Evolutionary conservation across 1,140 invertebrate genomes (phyloP).

Genomic region (Drusus annulatus): DNA sequence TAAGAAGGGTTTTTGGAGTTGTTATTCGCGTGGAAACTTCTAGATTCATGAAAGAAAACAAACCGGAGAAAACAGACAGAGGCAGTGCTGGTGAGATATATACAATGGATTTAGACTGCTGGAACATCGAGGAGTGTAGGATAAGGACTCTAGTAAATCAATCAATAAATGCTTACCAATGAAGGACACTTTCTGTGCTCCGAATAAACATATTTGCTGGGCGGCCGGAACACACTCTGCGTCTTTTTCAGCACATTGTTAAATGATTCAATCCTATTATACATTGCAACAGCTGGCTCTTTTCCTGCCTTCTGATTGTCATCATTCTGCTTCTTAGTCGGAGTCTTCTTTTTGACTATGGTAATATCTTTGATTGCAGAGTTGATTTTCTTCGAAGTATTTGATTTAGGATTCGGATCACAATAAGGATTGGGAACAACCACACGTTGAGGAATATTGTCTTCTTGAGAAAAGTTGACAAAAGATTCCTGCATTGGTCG

Average conservation of each 20-base stretch:
- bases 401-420: slow-evolving; percentile 5
- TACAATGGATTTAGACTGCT: too few species aligned
- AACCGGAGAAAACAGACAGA: too few species aligned
- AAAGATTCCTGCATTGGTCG: slow-evolving; percentile 40
- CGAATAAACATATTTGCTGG: slow-evolving; percentile 34
- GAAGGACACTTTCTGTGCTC: slow-evolving; percentile 40
- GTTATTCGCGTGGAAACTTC: too few species aligned
- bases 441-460: background rate
- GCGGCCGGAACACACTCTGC: slow-evolving; percentile 26
- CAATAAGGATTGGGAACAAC: slow-evolving; percentile 33
- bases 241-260: slow-evolving; percentile 33
- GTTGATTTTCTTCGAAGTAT: slow-evolving; percentile 5
- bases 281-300: background rate
- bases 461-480: slow-evolving; percentile 33
- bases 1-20: slow-evolving; percentile 1
- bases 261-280: slow-evolving; percentile 27
- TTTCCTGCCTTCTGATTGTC: background rate
- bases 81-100: too few species aligned
- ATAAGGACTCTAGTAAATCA: too few species aligned
- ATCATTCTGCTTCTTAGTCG: slow-evolving; percentile 12
- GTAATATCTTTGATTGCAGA: too few species aligned
- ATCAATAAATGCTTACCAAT: slow-evolving; percentile 11
- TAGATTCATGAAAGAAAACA: too few species aligned
- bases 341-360: background rate
- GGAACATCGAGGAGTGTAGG: too few species aligned